Conservation (phyloP, 2,113 vertebrate genomes). For the Bos javanicus region DNA sequence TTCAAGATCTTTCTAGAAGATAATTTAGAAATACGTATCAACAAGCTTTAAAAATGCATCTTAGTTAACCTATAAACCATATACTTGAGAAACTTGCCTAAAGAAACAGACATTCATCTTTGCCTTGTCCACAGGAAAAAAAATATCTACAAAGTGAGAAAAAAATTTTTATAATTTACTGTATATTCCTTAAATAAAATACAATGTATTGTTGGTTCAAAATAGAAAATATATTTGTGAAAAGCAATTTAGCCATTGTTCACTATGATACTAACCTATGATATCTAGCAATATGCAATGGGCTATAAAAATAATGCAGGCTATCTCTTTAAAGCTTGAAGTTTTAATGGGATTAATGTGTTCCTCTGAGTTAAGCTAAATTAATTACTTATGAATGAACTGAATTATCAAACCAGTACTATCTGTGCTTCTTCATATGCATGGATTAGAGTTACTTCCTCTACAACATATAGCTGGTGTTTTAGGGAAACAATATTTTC, state of each 20-base stretch:
- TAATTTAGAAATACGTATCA: background rate
- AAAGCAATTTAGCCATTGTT: background rate
- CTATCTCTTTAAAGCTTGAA: background rate
- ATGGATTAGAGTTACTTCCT: background rate
- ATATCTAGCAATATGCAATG: background rate
- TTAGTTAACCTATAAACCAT: background rate
- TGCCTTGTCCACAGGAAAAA: background rate
- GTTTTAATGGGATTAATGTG: background rate
- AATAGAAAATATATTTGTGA: background rate
- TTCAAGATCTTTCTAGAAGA: background rate
- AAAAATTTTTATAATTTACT: no score
- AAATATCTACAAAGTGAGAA: background rate
- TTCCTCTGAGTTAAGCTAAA: background rate
- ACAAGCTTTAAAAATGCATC: background rate
- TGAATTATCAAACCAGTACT: background rate
- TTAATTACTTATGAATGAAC: background rate
- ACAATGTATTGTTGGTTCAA: background rate
- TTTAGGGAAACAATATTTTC: background rate
- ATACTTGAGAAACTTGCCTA: background rate
- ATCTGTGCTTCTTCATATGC: background rate
- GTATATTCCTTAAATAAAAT: background rate
- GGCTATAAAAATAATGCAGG: background rate
- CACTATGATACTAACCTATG: background rate
- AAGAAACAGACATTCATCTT: background rate
- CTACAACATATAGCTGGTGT: background rate